Percentiles rank a stretch among this genome's conserved stretches.
phyloP scores from a whole-genome alignment of 2,797 vertebrate genomes.

The Sebastes reedi region DNA sequence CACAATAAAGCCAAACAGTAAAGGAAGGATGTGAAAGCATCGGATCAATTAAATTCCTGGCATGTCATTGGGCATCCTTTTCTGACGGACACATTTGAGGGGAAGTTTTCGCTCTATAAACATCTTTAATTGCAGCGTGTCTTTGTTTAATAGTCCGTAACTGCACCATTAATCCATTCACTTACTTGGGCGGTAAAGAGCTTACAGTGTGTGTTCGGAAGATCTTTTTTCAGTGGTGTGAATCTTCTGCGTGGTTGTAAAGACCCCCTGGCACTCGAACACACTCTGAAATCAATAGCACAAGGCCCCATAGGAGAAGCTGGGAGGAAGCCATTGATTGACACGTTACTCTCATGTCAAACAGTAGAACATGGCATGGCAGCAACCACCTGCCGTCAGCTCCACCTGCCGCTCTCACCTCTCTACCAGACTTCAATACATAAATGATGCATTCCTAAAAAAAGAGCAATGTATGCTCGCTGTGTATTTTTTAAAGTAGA shows the following conservation, averaged over 20 bases:
- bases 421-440: slow-evolving; percentile 18
- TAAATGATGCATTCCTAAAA: slow-evolving; percentile 14
- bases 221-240: slow-evolving; percentile 53
- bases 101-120: slow-evolving; percentile 26
- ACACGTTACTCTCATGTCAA: slow-evolving; percentile 79
- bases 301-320: slow-evolving; percentile 74
- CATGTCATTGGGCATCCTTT: slow-evolving; percentile 6
- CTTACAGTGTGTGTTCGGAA: slow-evolving; percentile 16
- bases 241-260: slow-evolving; percentile 62
- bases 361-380: slow-evolving; percentile 76
- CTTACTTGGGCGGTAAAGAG: slow-evolving; percentile 23
- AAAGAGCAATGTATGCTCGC: neutral
- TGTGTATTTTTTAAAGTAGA: slow-evolving; percentile 2
- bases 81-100: slow-evolving; percentile 4
- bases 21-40: slow-evolving; percentile 16
- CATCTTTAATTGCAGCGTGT: slow-evolving; percentile 15
- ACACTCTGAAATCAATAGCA: slow-evolving; percentile 80
- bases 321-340: slow-evolving; percentile 82
- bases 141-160: slow-evolving; percentile 6
- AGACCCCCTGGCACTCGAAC: slow-evolving; percentile 74
- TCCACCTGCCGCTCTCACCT: slow-evolving; percentile 72
- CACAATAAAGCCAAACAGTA: slow-evolving; percentile 30
- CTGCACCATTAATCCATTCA: slow-evolving; percentile 1
- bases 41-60: slow-evolving; percentile 14
- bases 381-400: slow-evolving; percentile 73